Evolutionary conservation across 2,113 vertebrate species (phyloP).

Genomic region (Aspidoscelis tigris): DNA sequence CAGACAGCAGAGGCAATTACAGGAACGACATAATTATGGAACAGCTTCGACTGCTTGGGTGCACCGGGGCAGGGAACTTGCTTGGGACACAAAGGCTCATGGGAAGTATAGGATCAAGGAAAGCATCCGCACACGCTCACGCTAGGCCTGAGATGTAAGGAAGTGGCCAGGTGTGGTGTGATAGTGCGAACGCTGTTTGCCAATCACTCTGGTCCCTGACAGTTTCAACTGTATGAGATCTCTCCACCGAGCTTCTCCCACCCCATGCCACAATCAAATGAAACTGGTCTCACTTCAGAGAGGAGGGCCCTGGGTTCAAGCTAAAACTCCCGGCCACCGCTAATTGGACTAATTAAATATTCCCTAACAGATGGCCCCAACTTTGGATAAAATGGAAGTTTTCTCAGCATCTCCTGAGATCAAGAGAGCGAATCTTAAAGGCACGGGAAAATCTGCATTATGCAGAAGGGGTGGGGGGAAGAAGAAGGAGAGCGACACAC

Average conservation of each 20-base stretch:
- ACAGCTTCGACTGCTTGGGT: constrained; percentile 46
- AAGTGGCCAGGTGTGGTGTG: not conserved
- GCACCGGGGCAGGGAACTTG: constrained; percentile 21
- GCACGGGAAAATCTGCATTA: not conserved
- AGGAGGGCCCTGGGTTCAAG: constrained; percentile 4
- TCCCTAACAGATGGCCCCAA: not conserved
- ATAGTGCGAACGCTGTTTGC: not conserved
- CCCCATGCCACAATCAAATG: not conserved
- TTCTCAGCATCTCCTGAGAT: not conserved
- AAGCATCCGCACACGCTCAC: not conserved
- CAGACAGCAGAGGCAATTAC: constrained; percentile 68
- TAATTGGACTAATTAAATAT: constrained; percentile 10
- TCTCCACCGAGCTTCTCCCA: not conserved
- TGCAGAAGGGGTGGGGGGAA: no score
- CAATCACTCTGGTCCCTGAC: not conserved
- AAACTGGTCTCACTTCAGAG: not conserved
- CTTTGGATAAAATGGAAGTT: not conserved
- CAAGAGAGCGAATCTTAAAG: not conserved
- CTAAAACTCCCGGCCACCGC: not conserved
- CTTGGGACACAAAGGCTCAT: fast-evolving
- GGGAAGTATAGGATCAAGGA: not conserved
- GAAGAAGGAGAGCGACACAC: not conserved
- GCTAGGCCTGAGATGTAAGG: not conserved
- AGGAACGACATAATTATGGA: constrained; percentile 66
- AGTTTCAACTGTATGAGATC: not conserved